A percentile compares a stretch with the other conserved stretches of the same genome.
phyloP scores from a whole-genome alignment of 2,113 vertebrate genomes.

The Phalacrocorax aristotelis region DNA sequence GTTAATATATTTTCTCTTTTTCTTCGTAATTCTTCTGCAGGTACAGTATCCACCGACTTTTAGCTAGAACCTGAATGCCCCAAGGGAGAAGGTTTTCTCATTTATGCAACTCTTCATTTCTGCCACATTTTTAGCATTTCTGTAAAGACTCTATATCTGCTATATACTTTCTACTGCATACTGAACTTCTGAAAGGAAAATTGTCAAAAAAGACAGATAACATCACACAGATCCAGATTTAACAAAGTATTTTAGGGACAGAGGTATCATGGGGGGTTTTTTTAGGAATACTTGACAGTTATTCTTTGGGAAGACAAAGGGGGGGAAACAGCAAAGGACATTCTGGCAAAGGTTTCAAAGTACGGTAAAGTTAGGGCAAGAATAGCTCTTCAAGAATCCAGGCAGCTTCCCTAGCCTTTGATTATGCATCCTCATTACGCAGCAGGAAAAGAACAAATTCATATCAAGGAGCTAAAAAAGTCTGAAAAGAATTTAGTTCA shows the following conservation, averaged over 20 bases:
- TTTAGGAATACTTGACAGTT: not conserved
- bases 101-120: not conserved
- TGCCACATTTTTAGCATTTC: not conserved
- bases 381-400: not conserved
- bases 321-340: not conserved
- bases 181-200: not conserved
- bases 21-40: not conserved
- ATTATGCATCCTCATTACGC: not conserved
- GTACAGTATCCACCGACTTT: not conserved
- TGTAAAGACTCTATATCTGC: not conserved
- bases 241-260: not conserved
- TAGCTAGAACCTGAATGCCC: not conserved
- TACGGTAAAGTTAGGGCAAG: not conserved
- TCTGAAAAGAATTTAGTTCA: not conserved
- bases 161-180: not conserved
- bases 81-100: not conserved
- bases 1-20: not conserved
- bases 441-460: not conserved
- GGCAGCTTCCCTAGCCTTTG: not conserved
- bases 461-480: not conserved
- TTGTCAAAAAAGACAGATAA: not conserved
- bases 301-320: not conserved
- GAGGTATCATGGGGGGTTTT: not conserved
- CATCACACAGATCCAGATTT: not conserved
- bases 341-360: not conserved